Evolutionary conservation across 2,888 invertebrate genomes (phyloP), one percentile per base, ranked within the genome.

Genomic region (Dyspetes luteomarginatus): DNA sequence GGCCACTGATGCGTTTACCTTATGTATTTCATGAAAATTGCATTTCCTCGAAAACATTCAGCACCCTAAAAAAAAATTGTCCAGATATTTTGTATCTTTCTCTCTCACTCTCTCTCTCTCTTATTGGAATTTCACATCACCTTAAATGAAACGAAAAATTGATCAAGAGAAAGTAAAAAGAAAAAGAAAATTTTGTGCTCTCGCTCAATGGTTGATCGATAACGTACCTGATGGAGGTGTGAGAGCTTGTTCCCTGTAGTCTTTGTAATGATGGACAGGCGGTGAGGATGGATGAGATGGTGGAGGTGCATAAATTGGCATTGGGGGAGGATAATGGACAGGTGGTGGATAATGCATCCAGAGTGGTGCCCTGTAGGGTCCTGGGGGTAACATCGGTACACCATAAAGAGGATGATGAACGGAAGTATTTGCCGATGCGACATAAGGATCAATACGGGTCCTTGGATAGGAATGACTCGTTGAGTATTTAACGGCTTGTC

Each of bases 341-440:
- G 93, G 91, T 79, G 92, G 92, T 82, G 93, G 93, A 87, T 93
- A 93, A 84, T 93, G 93, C 92, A 93, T 92, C 93, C 93, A 93
- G 15, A 86, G 79, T 15, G 93, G 93, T 85, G 93, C 92, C 74
- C 93, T 90, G 83, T 93, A 91, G 3, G 93, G 93, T 71, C 93
- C 93, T 43, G 92, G 91, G 17, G 92, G 90, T 74, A 92, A 84
- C 90, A 91, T 90, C 30, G 92, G 91, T 36, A 92, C 87, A n/a
- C 91, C 90, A 50, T 92, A 92, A 26, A 92, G 84, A 15, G 90
- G 90, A 83, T 92, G 92, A 77, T 91, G 91, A 67, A 91, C 85
- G 55, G 89, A 88, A 9, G 87, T 85, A 43, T 89, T 90, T 17
- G 89, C 85, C 3, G 91, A 87, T 17, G 90, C 88, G 17, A 89